A percentile compares a stretch with the other conserved stretches of the same genome.
Evolutionary conservation across 2,113 vertebrate species (phyloP).

Genomic region (Halcyon senegalensis): DNA sequence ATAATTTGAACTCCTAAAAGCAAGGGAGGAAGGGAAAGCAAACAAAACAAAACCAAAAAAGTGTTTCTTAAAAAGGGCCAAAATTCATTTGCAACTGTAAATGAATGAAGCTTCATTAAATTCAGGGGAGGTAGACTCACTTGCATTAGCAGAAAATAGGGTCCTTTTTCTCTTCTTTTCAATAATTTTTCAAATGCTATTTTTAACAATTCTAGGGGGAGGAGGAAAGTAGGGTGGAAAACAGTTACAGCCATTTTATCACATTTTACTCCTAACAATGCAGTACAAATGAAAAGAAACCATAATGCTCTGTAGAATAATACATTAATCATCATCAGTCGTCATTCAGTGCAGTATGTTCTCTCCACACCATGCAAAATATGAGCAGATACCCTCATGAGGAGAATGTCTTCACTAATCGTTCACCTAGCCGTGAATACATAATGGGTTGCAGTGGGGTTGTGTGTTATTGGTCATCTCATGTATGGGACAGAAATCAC

Average conservation of each 20-base stretch:
- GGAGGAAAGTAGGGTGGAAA: constrained; percentile 48
- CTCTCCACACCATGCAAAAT: constrained; percentile 55
- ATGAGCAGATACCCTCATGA: constrained; percentile 58
- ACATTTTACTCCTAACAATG: constrained; percentile 68
- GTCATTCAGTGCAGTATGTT: constrained; percentile 52
- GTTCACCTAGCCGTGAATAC: constrained; percentile 71
- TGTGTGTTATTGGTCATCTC: constrained; percentile 66
- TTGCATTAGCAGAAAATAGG: constrained; percentile 30
- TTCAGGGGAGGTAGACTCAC: constrained; percentile 33
- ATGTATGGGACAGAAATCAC: constrained; percentile 54
- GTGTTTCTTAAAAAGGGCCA: background rate
- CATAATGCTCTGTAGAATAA: constrained; percentile 63
- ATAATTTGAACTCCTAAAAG: constrained; percentile 2
- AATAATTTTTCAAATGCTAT: constrained; percentile 49
- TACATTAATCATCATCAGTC: constrained; percentile 80
- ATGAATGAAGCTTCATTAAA: constrained; percentile 31
- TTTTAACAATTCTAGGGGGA: constrained; percentile 47
- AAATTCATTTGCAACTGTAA: background rate
- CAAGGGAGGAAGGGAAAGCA: background rate
- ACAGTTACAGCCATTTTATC: constrained; percentile 56
- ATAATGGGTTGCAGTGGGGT: constrained; percentile 51
- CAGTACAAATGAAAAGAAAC: constrained; percentile 57
- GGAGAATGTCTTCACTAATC: constrained; percentile 69
- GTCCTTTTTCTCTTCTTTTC: constrained; percentile 28
- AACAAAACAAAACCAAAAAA: background rate